Conservation (phyloP, 2,888 invertebrate species). For the Blastobasis adustella region DNA sequence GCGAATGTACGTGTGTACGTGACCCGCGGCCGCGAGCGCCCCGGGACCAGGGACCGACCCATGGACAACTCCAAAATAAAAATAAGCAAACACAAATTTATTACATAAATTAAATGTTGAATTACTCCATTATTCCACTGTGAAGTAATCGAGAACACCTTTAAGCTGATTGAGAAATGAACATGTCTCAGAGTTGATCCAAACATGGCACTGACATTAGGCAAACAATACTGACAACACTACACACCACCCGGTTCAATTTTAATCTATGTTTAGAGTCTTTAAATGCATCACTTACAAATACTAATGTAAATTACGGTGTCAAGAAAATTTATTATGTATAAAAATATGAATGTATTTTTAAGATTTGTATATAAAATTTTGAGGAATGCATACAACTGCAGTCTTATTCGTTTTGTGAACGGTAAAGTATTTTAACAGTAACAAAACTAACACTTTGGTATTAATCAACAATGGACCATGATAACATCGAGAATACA, state of each 20-base stretch:
- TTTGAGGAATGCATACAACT: neutral
- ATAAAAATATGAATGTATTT: neutral
- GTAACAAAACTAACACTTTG: neutral
- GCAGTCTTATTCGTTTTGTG: neutral
- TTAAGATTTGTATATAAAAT: no score
- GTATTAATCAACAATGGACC: neutral
- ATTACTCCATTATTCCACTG: slow-evolving; percentile 49
- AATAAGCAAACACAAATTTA: slow-evolving; percentile 43
- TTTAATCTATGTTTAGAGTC: no score
- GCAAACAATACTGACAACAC: neutral
- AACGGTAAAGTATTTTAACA: neutral
- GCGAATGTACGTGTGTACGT: slow-evolving; percentile 14
- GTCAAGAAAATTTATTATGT: neutral
- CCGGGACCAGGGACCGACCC: slow-evolving; percentile 1
- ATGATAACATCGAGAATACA: neutral
- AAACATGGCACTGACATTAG: slow-evolving; percentile 1
- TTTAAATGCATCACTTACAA: no score
- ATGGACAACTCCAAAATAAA: slow-evolving; percentile 31
- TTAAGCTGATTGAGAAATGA: no score
- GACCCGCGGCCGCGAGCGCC: slow-evolving; percentile 16
- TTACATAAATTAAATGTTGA: slow-evolving; percentile 27
- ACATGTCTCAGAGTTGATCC: no score
- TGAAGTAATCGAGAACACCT: slow-evolving; percentile 13
- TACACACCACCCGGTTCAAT: no score
- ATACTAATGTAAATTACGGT: no score